Percentiles rank a stretch among this genome's conserved stretches.
phyloP scores from a whole-genome alignment of 2,888 invertebrate genomes.

The Ormyrus nitidulus region DNA sequence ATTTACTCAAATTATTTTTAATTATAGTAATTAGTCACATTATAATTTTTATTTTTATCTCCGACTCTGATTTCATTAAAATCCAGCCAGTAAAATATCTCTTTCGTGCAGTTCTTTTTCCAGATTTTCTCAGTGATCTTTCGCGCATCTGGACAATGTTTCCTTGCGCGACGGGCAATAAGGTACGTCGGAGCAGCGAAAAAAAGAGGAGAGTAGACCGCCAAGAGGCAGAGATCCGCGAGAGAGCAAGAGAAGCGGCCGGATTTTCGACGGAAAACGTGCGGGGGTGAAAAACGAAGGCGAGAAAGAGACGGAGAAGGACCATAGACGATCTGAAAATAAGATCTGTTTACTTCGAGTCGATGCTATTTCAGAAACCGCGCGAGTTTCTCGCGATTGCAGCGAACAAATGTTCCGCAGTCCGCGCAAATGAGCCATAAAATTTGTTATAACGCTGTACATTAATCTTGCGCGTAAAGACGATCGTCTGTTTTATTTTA shows the following conservation, averaged over 20 bases:
- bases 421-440: conserved; percentile 41
- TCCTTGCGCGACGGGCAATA: conserved; percentile 56
- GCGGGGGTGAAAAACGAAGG: conserved; percentile 40
- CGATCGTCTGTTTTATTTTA: too few species aligned
- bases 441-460: conserved; percentile 29
- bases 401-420: conserved; percentile 51
- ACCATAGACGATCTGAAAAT: conserved; percentile 68
- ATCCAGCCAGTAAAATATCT: too few species aligned
- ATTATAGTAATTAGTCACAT: too few species aligned
- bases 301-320: conserved; percentile 53
- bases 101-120: background rate
- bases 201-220: conserved; percentile 45
- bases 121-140: conserved; percentile 29
- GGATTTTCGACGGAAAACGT: conserved; percentile 4
- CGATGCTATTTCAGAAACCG: conserved; percentile 70
- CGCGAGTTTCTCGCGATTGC: conserved; percentile 63
- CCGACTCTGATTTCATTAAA: too few species aligned
- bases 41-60: too few species aligned
- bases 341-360: conserved; percentile 71
- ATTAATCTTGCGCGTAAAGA: conserved; percentile 33
- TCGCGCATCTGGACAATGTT: conserved; percentile 68
- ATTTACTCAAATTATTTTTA: too few species aligned
- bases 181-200: conserved; percentile 60
- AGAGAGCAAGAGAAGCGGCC: background rate
- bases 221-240: background rate